Conservation (phyloP, 1,140 invertebrate species). For the Trinorchestia longiramus region DNA sequence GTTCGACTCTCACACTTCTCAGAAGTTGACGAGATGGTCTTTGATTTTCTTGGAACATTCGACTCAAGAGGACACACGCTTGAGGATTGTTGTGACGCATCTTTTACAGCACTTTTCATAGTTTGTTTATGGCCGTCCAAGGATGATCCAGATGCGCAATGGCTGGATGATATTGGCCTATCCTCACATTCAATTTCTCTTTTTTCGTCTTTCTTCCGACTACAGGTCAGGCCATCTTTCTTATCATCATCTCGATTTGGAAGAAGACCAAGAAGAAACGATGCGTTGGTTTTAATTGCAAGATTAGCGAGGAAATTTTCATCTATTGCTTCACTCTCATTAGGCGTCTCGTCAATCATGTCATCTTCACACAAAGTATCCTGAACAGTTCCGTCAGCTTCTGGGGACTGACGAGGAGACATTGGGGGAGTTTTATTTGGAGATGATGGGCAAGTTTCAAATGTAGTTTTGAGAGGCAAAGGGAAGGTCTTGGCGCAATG, state of each 20-base stretch:
- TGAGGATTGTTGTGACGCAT: neutral
- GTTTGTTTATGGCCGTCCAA: neutral
- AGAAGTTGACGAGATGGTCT: neutral
- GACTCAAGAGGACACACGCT: neutral
- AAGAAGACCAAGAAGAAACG: neutral
- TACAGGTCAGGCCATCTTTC: neutral
- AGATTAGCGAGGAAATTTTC: conserved; percentile 21
- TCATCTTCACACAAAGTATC: neutral
- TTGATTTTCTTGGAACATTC: neutral
- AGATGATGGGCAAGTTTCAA: no score
- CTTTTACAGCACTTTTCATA: neutral
- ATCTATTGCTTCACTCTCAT: neutral
- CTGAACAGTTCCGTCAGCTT: neutral
- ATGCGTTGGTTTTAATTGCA: conserved; percentile 10
- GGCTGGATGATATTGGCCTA: neutral
- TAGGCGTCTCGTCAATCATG: neutral
- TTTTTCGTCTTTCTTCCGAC: neutral
- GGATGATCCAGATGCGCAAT: neutral
- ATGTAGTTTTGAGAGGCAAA: neutral
- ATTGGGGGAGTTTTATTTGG: no score
- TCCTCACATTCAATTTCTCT: neutral
- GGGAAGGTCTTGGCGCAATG: neutral
- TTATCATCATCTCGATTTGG: neutral
- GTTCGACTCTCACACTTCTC: neutral
- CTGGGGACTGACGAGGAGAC: neutral